Evolutionary conservation across 2,113 vertebrate species (phyloP), one percentile per base, ranked within the genome.

Genomic region (Planiliza haematocheilus): DNA sequence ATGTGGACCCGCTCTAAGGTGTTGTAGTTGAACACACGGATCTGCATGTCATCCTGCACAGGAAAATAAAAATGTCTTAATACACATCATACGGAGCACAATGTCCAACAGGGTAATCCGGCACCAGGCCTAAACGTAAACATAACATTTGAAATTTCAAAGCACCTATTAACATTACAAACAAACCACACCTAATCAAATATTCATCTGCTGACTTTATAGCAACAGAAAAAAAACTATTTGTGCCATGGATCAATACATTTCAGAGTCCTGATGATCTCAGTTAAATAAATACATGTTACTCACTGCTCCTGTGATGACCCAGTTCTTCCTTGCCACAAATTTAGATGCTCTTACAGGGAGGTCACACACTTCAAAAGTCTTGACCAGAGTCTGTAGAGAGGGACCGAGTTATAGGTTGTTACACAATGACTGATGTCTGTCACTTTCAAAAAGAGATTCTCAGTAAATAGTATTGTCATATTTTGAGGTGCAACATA

Each of bases 311-410:
- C 98, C 98, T 34, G 98, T 97, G 63, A 99, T 97, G 75, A 99
- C 97, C 98, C 98, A 99, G 83, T 99, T 98, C 91, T 99, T 99
- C 52, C 98, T 95, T 1, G 98, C 98, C 70, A 99, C 97, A 60
- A 99, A 99, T 81, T 99, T 99, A 7, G 98, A 95, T n/a, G 98
- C 97, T 93, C 98, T 95, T 73, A 99, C 98, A 4, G 98, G 98
- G 63, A 99, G 92, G 77, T 99, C 97, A 61, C 98, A 99, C 4
- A 99, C 98, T 92, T 99, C 98, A 89, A 99, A 99, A 1, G 97
- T 99, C 94, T 99, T 99, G 86, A 99, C 98, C 41, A 99, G 90
- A 0, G 97, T 99, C 97, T 99, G 72, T 52, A 10, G 18, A 30
- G 4, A 34, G 45, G 62, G 34, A 21, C 1, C 10, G 1, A 2